These are phyloP conservation scores for Falco cherrug DNA, from an alignment of 2,797 vertebrate genomes.

Conservation along the genomic window DNA sequence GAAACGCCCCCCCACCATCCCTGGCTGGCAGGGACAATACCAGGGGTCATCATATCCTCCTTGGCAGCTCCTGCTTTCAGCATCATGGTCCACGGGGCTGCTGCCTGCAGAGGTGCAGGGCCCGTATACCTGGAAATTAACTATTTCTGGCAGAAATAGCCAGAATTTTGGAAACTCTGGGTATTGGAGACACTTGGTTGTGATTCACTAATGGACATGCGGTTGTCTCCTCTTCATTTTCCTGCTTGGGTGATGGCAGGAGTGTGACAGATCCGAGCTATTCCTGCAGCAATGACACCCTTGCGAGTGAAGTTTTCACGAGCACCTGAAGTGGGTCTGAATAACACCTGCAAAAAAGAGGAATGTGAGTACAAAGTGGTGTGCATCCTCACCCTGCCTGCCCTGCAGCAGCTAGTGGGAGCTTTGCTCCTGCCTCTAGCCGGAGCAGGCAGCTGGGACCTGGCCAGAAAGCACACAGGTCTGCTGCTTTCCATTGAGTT, in stretches of 20 bases:
- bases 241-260: neutral
- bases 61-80: neutral
- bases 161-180: neutral
- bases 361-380: rapidly evolving
- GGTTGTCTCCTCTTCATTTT: rapidly evolving
- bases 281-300: neutral
- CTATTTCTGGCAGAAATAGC: neutral
- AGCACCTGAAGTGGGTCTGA: too few relatives aligned
- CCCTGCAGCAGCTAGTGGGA: rapidly evolving
- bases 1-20: rapidly evolving
- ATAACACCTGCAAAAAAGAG: too few relatives aligned
- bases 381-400: neutral
- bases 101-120: neutral
- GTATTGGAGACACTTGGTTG: neutral
- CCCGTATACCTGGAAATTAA: neutral
- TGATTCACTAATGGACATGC: rapidly evolving
- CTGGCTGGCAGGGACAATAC: neutral
- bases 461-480: neutral
- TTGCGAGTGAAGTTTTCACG: rapidly evolving
- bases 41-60: rapidly evolving
- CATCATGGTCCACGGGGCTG: rapidly evolving
- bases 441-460: neutral
- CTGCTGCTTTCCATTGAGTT: neutral
- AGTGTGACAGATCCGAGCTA: neutral
- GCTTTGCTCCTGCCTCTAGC: neutral